These are phyloP conservation scores for Montipora capricornis DNA, from an alignment of 64 coral and sea anemone species.

Conservation along the genomic window DNA sequence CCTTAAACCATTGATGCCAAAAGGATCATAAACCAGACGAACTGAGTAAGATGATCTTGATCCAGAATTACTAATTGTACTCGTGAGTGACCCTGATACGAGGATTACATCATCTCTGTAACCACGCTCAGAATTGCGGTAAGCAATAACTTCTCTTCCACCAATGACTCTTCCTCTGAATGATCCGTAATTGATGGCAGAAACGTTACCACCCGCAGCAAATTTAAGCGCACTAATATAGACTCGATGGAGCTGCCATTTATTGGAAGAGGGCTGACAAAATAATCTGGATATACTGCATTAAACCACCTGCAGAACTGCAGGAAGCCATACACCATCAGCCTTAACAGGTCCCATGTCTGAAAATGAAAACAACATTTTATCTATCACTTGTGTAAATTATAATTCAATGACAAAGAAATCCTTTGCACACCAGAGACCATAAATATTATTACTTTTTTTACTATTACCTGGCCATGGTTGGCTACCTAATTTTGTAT, in stretches of 20 bases:
- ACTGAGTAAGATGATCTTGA: neutral
- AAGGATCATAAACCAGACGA: conserved; percentile 1
- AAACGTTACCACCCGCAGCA: conserved; percentile 54
- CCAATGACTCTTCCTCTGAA: conserved; percentile 40
- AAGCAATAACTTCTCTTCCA: conserved; percentile 33
- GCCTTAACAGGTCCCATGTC: conserved; percentile 59
- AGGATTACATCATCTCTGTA: conserved; percentile 53
- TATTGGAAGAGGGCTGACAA: conserved; percentile 45
- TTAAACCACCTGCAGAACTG: conserved; percentile 17
- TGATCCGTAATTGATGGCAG: conserved; percentile 51
- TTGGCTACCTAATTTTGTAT: neutral
- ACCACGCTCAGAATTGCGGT: conserved; percentile 19
- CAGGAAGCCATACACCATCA: conserved; percentile 71
- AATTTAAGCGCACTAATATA: conserved; percentile 50
- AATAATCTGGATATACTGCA: conserved; percentile 58
- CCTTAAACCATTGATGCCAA: neutral
- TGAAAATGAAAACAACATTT: conserved; percentile 4
- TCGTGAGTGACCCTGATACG: neutral
- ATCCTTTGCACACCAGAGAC: neutral
- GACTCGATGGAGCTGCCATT: conserved; percentile 67
- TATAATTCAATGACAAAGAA: conserved; percentile 1
- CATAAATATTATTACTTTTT: neutral
- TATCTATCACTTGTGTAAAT: conserved; percentile 16
- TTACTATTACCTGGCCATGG: neutral
- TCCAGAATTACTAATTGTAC: neutral